These are phyloP conservation scores for Drosophila lacertosa DNA, from an alignment of 1,140 invertebrate genomes.

Conservation along the genomic window DNA sequence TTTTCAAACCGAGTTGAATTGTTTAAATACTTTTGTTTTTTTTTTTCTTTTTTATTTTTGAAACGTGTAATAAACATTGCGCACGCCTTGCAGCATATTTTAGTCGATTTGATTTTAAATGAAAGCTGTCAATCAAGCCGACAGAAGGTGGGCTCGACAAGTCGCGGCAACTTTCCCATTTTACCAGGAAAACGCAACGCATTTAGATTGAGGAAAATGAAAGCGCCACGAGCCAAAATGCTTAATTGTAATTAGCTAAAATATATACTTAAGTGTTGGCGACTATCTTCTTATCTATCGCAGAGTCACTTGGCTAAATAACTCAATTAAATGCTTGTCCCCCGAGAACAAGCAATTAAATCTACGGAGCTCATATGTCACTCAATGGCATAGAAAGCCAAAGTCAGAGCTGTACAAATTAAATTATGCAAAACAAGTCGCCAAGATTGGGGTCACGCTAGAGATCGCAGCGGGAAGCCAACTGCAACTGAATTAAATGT, in stretches of 20 bases:
- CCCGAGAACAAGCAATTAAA: constrained; percentile 43
- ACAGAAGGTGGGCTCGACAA: constrained; percentile 50
- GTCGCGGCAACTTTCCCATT: constrained; percentile 73
- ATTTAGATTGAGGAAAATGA: constrained; percentile 65
- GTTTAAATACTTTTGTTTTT: constrained; percentile 70
- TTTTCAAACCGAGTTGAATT: constrained; percentile 51
- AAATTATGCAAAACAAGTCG: constrained; percentile 74
- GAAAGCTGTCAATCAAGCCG: constrained; percentile 80
- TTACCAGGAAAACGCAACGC: constrained; percentile 67
- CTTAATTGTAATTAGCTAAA: constrained; percentile 34
- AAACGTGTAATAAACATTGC: constrained; percentile 27
- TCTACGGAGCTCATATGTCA: constrained; percentile 43
- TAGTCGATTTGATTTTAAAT: constrained; percentile 77
- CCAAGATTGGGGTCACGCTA: constrained; percentile 59
- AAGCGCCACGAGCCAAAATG: constrained; percentile 54
- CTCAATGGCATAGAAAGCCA: constrained; percentile 44
- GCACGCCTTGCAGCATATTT: constrained; percentile 54
- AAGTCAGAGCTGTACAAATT: constrained; percentile 25
- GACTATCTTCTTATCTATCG: background rate
- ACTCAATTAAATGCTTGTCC: constrained; percentile 29
- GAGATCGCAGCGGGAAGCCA: constrained; percentile 40
- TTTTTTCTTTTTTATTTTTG: constrained; percentile 24
- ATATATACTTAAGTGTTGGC: background rate
- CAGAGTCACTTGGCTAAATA: constrained; percentile 8
- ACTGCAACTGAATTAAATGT: constrained; percentile 48